Percentiles rank a stretch among this genome's conserved stretches.
phyloP scores from a whole-genome alignment of 2,888 invertebrate species.

The Morinoia aosen region DNA sequence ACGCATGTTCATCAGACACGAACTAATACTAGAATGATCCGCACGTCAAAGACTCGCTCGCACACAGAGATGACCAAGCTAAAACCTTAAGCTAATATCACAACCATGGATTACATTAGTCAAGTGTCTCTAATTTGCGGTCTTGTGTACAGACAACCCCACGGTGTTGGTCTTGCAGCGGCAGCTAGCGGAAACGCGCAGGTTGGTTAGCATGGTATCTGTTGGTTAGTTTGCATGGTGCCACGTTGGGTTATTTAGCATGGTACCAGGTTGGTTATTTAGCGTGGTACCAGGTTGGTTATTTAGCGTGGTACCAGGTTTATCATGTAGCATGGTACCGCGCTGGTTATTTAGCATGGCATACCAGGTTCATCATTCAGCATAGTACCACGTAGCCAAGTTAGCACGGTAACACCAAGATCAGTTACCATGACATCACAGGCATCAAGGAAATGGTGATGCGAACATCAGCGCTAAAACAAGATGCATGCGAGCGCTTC shows the following conservation, averaged over 20 bases:
- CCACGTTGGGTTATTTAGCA: not conserved
- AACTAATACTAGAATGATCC: not conserved
- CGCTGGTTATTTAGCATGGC: not conserved
- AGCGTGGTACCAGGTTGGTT: not conserved
- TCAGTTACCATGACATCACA: too few species aligned
- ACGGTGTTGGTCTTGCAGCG: not conserved
- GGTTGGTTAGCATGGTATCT: not conserved
- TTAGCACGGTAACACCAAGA: too few species aligned
- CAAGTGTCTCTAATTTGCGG: not conserved
- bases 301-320: not conserved
- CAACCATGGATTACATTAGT: not conserved
- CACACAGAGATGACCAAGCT: not conserved
- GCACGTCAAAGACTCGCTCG: not conserved
- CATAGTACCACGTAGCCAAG: too few species aligned
- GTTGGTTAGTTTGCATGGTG: too few species aligned
- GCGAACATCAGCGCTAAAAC: too few species aligned
- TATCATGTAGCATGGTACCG: not conserved
- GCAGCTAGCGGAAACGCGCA: not conserved
- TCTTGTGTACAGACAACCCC: not conserved
- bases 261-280: not conserved
- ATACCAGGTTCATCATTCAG: too few species aligned
- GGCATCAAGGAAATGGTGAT: too few species aligned
- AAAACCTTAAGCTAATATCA: slow-evolving; percentile 1
- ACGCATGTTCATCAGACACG: not conserved
- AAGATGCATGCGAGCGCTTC: too few species aligned